phyloP scores from a whole-genome alignment of 2,888 invertebrate species.

The Oligia fasciuncula region DNA sequence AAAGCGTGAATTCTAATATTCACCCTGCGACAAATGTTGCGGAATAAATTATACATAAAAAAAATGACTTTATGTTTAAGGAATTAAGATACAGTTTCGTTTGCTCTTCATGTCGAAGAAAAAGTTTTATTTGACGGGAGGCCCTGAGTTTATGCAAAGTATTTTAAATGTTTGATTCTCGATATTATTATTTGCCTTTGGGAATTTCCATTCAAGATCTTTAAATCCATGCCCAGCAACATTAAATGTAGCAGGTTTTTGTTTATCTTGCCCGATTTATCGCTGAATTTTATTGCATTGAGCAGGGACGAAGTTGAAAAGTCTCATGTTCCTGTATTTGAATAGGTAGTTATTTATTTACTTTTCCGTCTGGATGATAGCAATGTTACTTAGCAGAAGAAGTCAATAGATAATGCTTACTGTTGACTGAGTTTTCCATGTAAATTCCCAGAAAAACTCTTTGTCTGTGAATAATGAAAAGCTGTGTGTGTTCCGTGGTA shows the following conservation, averaged over 20 bases:
- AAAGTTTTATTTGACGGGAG: conserved; percentile 23
- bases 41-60: conserved; percentile 31
- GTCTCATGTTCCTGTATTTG: neutral
- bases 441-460: neutral
- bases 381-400: neutral
- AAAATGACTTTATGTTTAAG: conserved; percentile 25
- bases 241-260: conserved; percentile 1
- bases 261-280: conserved; percentile 15
- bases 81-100: conserved; percentile 21
- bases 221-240: neutral
- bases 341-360: neutral
- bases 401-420: neutral
- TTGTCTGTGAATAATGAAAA: too few species aligned
- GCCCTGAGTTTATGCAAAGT: conserved; percentile 21
- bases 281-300: neutral
- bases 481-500: neutral
- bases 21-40: conserved; percentile 57
- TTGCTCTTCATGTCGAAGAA: conserved; percentile 9
- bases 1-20: conserved; percentile 32
- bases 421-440: neutral
- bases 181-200: conserved; percentile 45
- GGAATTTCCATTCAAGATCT: conserved; percentile 30
- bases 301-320: neutral
- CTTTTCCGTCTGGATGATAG: neutral
- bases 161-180: conserved; percentile 40